Evolutionary conservation across 1,140 invertebrate species (phyloP).

Genomic region (Stegodyphus dumicola): DNA sequence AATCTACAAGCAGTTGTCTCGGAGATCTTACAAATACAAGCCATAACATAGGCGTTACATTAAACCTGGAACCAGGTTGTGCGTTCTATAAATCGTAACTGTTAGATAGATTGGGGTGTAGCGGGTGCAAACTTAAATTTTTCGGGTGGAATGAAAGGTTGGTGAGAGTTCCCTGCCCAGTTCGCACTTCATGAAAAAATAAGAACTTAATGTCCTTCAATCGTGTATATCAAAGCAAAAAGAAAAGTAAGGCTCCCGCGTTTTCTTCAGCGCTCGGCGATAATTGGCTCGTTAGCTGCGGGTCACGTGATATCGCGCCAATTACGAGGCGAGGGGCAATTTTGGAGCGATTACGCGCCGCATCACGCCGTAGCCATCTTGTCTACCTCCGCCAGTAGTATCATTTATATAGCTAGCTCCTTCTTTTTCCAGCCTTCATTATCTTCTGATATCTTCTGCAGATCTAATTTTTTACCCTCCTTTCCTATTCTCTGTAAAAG

Average conservation of each 20-base stretch:
- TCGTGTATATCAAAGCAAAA: slow-evolving; percentile 35
- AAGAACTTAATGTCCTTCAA: slow-evolving; percentile 35
- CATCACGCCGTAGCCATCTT: slow-evolving; percentile 37
- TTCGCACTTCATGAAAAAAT: slow-evolving; percentile 30
- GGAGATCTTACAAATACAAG: too few relatives aligned
- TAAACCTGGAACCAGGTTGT: too few relatives aligned
- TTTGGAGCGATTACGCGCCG: slow-evolving; percentile 45
- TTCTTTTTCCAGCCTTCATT: slow-evolving; percentile 33
- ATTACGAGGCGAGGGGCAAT: slow-evolving; percentile 49
- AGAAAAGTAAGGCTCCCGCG: slow-evolving; percentile 40
- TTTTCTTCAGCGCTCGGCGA: slow-evolving; percentile 36
- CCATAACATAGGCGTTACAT: too few relatives aligned
- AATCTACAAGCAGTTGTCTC: too few relatives aligned
- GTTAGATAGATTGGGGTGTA: too few relatives aligned
- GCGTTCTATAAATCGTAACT: too few relatives aligned
- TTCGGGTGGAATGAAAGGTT: too few relatives aligned
- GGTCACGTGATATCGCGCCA: slow-evolving; percentile 57
- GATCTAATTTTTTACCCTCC: slow-evolving; percentile 12
- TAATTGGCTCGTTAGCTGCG: slow-evolving; percentile 57
- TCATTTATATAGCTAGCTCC: slow-evolving; percentile 28
- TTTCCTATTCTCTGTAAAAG: slow-evolving; percentile 4
- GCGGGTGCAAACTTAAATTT: too few relatives aligned
- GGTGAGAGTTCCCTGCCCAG: neutral
- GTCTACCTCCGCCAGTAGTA: slow-evolving; percentile 26
- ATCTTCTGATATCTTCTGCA: slow-evolving; percentile 36